Evolutionary conservation across 2,797 vertebrate species (phyloP), one percentile per base, ranked within the genome.

Genomic region (Bradypodion pumilum): DNA sequence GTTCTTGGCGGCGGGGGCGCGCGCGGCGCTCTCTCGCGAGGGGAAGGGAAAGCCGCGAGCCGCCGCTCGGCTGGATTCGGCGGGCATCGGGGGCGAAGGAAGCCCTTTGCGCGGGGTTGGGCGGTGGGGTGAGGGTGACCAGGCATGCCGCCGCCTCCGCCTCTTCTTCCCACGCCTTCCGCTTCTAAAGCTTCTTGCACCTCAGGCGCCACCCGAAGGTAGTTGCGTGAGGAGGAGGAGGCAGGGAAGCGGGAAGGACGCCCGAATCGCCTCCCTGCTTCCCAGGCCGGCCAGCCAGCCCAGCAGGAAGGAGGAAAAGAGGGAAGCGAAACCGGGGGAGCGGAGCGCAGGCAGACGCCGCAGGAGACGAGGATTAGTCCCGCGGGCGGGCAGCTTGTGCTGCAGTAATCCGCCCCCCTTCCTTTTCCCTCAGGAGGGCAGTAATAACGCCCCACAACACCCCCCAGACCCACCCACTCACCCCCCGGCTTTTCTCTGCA

Each of bases 1-100:
- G 27, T 6, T 66, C 6, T 35, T 16, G 2, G 75, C 60, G 29
- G 74, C 46, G 46, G 1, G 49, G 72, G 66, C 40, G 9, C n/a
- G 29, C 2, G 29, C 29, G 0, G 56, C 83, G 1, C 63, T 87
- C 84, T 93, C 90, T 91, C 86, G 92, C 90, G 92, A 91, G 89
- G 92, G 66, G 88, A 80, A 80, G 60, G 56, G 69, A n/a, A 74
- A 52, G 85, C 44, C n/a, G 74, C 15, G 74, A 52, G 85, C 44
- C n/a, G 74, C 15, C 59, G 81, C 70, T 56, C 86, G 81, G 86
- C 85, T 49, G 46, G 68, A 42, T 74, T 4, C 63, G n/a, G n/a
- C 23, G 82, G 65, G 78, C 80, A 68, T 68, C n/a, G n/a, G 83
- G 74, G 81, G 9, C 13, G 78, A 75, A n/a, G 9, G 60, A 49